Evolutionary conservation across 2,113 vertebrate genomes (phyloP), one percentile per base, ranked within the genome.

Genomic region (Himantopus leucocephalus): DNA sequence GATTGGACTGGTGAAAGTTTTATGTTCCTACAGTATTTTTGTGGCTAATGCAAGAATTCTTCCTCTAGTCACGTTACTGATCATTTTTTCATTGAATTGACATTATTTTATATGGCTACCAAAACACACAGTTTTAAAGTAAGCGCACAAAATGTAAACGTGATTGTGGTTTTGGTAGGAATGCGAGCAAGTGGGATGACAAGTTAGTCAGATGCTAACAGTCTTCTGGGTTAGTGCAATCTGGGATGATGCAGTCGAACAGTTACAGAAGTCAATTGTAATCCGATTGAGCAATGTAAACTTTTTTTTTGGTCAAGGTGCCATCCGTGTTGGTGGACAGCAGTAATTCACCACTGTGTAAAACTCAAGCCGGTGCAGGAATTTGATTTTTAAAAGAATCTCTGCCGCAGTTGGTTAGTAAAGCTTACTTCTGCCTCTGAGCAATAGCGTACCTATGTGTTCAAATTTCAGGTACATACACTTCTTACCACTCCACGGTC

Each of bases 401-500:
- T n/a, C 5, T 81, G 39, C 35, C 48, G 15, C 2, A n/a, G 16
- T 0, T 73, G 48, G 62, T 64, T 52, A 70, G 35, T 70, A 43
- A 45, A 74, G 35, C 32, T 62, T 70, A 6, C n/a, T 77, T 70
- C 35, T n/a, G 0, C 50, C 29, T 43, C 56, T 63, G 79, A 85
- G 60, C 3, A 0, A 7, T 32, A 60, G 45, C 1, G 4, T 53
- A 39, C 12, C 17, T 60, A 0, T 34, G 4, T 45, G 17, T n/a
- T 80, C 15, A 37, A 8, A 34, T 76, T 64, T 53, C 34, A 52
- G 59, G 30, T 29, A 9, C 7, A 2, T 23, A 11, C 30, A 34
- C 17, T 55, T 43, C 59, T 77, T 12, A 3, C 21, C 19, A 8
- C 29, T 76, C 20, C 59, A 64, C 22, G 30, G 30, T 88, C 35